phyloP scores from a whole-genome alignment of 2,888 invertebrate genomes.

The Nyleta sp. region DNA sequence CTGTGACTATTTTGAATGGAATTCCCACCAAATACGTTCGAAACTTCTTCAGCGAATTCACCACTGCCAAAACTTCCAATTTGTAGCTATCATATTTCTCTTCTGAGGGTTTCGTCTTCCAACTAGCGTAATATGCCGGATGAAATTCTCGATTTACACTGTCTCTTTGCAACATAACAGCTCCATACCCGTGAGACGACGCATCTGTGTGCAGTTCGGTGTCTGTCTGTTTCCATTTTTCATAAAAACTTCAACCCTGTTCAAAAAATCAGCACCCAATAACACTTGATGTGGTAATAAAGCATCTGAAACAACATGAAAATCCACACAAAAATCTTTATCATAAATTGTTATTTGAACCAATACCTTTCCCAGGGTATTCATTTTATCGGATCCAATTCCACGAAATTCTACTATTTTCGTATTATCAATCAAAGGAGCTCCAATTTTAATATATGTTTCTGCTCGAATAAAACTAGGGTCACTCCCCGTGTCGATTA shows the following conservation, averaged over 20 bases:
- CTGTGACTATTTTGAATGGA: too few species aligned
- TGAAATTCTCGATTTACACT: too few species aligned
- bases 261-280: conserved; percentile 6
- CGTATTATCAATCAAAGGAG: conserved; percentile 6
- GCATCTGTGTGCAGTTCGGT: too few species aligned
- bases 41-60: too few species aligned
- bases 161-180: too few species aligned
- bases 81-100: too few species aligned
- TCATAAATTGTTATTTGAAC: not conserved
- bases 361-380: not conserved
- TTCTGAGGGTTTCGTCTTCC: too few species aligned
- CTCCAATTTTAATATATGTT: conserved; percentile 20
- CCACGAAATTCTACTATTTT: conserved; percentile 39
- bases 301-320: not conserved
- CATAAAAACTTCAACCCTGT: not conserved
- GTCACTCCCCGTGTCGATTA: conserved; percentile 36
- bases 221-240: too few species aligned
- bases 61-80: too few species aligned
- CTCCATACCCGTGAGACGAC: too few species aligned
- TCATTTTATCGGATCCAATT: conserved; percentile 18
- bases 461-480: conserved; percentile 12
- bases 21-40: too few species aligned
- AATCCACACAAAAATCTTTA: not conserved
- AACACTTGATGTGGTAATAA: conserved; percentile 14
- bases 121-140: too few species aligned